Evolutionary conservation across 1,140 invertebrate species (phyloP), one percentile per base, ranked within the genome.

Genomic region (Drosophila nannoptera): DNA sequence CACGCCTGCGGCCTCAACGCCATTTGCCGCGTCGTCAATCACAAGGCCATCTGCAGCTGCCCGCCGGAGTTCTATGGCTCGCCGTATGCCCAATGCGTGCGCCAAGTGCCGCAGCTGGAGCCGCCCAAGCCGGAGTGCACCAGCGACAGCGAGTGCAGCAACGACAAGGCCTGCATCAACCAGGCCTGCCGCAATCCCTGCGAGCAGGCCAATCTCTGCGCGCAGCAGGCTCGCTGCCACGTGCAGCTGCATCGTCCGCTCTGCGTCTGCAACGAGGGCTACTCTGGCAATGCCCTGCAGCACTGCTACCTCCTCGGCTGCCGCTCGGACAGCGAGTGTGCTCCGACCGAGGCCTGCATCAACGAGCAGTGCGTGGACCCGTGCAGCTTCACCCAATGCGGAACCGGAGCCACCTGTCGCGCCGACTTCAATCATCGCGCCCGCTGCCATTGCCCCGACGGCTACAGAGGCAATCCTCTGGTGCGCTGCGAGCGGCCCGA

Each of bases 1-100:
- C 94, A 93, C 69, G 92, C 94, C 40, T 97, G 96, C 78, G 96
- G 96, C 42, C 78, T 96, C 0, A 97, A 97, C 88, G 95, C 96
- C 4, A 90, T 97, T 11, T 98, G 97, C 80, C 92, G 93, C 61
- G 93, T 93, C 11, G 92, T 96, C 6, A 95, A 96, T 81, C 96
- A 97, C 82, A 93, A 93, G 62, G 92, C 95, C 0, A 89, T 95
- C 8, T 97, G 96, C 78, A 93, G 94, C 1, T 96, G 95, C 87
- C 94, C 95, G n/a, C 82, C 91, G 8, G 94, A 93, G 22, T 97
- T 94, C 80, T 92, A 92, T 35, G 97, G 97, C n/a, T 93, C 95
- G 69, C 92, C 96, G 0, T 92, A 94, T 66, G 92, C 95, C 7
- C 92, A 95, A 64, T 97, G 96, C 75, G 90, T 90, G 63, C 84